These are phyloP conservation scores for Cryptus armator DNA, from an alignment of 2,888 invertebrate genomes.

Conservation along the genomic window DNA sequence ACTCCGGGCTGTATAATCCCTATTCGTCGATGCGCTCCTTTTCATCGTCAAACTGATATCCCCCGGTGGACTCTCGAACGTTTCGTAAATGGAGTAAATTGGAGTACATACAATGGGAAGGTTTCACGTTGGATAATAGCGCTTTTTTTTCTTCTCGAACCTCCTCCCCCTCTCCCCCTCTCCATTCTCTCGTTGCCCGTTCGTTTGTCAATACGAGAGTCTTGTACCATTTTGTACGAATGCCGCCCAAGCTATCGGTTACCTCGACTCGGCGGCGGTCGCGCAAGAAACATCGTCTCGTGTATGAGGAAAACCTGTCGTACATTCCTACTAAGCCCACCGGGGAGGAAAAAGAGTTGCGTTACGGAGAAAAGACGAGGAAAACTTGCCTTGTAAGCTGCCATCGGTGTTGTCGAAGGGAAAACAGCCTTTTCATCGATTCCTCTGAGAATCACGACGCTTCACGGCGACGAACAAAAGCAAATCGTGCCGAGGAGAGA, in stretches of 20 bases:
- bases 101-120: neutral
- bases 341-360: constrained; percentile 69
- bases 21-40: neutral
- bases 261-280: constrained; percentile 3
- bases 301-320: constrained; percentile 75
- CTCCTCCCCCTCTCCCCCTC: no score
- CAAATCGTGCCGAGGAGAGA: constrained; percentile 13
- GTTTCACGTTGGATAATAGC: neutral
- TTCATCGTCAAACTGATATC: neutral
- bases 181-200: no score
- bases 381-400: constrained; percentile 72
- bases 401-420: constrained; percentile 9
- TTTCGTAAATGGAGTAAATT: neutral
- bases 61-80: neutral
- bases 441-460: neutral
- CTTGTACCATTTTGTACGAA: constrained; percentile 12
- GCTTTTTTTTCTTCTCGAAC: neutral
- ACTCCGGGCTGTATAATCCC: neutral
- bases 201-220: neutral
- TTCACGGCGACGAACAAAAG: neutral
- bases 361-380: constrained; percentile 63
- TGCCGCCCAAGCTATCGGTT: neutral
- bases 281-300: constrained; percentile 34
- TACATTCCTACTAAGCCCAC: constrained; percentile 73
- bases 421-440: constrained; percentile 39